Conservation (phyloP, 2,113 vertebrate species). For the Hippolais icterina region DNA sequence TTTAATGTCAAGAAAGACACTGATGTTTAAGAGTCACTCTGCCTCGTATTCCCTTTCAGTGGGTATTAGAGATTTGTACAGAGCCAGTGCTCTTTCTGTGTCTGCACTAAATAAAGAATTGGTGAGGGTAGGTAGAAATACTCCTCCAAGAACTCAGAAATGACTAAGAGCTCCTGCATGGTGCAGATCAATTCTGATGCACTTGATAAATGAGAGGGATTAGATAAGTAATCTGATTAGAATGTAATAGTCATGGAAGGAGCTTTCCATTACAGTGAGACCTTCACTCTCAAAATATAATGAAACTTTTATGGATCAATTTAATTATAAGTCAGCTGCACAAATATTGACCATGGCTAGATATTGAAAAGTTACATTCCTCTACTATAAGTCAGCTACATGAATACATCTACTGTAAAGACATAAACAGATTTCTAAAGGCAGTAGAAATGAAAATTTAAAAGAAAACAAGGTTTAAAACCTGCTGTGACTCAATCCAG, state of each 20-base stretch:
- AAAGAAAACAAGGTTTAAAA: neutral
- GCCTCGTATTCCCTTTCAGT: neutral
- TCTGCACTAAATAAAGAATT: neutral
- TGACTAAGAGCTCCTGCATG: neutral
- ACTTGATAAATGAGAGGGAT: neutral
- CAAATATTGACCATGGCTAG: constrained; percentile 20
- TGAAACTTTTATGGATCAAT: constrained; percentile 7
- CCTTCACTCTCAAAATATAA: neutral
- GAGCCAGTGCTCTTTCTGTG: neutral
- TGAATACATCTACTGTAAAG: neutral
- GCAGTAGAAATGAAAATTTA: neutral
- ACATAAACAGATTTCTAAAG: neutral
- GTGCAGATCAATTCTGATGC: constrained; percentile 17
- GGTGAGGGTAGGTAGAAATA: neutral
- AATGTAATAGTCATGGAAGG: neutral
- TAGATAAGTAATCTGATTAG: constrained; percentile 25
- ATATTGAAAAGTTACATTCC: neutral
- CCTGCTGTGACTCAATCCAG: neutral
- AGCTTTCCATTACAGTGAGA: neutral
- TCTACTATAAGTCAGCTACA: neutral
- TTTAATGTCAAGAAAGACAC: constrained; percentile 46
- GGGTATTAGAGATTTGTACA: neutral
- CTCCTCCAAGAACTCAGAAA: neutral
- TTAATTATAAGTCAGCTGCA: neutral
- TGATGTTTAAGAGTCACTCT: constrained; percentile 14